These are phyloP conservation scores for Loris lydekkerianus DNA, from an alignment of 2,797 vertebrate species.

Conservation along the genomic window DNA sequence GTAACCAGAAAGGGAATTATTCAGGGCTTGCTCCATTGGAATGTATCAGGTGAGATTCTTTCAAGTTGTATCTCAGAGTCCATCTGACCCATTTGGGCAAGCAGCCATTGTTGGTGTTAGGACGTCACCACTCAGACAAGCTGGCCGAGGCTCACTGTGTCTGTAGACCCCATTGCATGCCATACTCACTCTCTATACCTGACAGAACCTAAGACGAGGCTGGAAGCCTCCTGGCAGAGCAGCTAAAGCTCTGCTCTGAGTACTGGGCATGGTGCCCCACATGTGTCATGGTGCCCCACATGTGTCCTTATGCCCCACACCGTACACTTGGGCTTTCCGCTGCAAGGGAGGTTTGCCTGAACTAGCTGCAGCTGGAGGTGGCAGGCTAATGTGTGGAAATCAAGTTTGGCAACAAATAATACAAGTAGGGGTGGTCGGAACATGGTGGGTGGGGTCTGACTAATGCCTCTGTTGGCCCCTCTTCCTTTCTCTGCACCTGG, in stretches of 20 bases:
- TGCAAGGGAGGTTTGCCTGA: neutral
- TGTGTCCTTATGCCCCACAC: no score
- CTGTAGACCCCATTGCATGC: rapidly evolving
- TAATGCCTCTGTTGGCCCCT: neutral
- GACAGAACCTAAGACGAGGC: neutral
- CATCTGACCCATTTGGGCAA: neutral
- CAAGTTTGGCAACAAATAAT: neutral
- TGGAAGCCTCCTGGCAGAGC: rapidly evolving
- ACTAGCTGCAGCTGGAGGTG: neutral
- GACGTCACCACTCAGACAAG: no score
- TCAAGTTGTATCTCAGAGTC: rapidly evolving
- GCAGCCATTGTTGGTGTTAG: rapidly evolving
- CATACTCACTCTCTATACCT: rapidly evolving
- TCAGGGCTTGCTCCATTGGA: rapidly evolving
- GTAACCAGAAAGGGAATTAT: neutral
- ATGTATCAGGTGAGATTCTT: neutral
- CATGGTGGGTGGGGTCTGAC: no score
- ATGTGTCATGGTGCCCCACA: rapidly evolving
- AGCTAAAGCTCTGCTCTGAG: rapidly evolving
- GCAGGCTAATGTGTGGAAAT: neutral
- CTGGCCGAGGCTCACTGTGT: rapidly evolving
- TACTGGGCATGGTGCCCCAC: neutral
- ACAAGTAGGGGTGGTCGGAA: neutral
- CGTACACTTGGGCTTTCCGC: rapidly evolving
- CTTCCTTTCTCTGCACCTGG: neutral